Base-by-base conservation (phyloP, 2,113 vertebrate species). In the Synodontis membranacea region DNA sequence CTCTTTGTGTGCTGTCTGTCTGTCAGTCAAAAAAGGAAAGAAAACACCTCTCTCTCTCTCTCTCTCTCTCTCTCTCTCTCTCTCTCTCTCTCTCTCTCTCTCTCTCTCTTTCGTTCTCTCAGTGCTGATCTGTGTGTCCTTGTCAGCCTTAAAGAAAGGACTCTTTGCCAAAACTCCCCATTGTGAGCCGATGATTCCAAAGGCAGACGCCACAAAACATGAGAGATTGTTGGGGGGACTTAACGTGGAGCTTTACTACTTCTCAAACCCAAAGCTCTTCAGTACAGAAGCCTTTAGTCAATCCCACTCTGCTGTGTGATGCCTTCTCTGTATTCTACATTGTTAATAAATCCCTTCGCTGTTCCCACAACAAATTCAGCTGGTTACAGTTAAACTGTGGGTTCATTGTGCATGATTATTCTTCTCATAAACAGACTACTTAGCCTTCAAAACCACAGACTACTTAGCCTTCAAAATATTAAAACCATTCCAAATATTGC, bases 1-100 rank as follows among this genome's bases (percentile, higher is more conserved):
- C 81, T 89, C 88, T 89, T 90, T 90, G 88, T 88, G 88, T 89
- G 88, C 86, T 88, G 74, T 78, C 89, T 87, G 89, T 82, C 89
- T 89, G 87, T 89, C 90, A 91, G 82, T 58, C 86, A 84, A 79
- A 44, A 88, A 79, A 31, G 56, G 37, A 84, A 88, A 84, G 83
- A 82, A 86, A 81, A 66, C 66, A 25, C 42, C 62, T 50, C 62
- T 46, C n/a, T n/a, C n/a, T n/a, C n/a, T n/a, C n/a, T n/a, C n/a
- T n/a, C n/a, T n/a, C n/a, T n/a, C n/a, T n/a, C 68, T 34, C 79
- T 42, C 78, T 52, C 83, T 64, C 79, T 82, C 76, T 64, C 34
- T 81, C 75, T 80, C 72, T 84, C 83, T 50, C 72, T 86, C 74
- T 83, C 60, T 68, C 72, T 86, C 72, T 86, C 72, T 84, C 83